Evolutionary conservation across 2,888 invertebrate species (phyloP).

Genomic region (Omphaloscelis lunosa): DNA sequence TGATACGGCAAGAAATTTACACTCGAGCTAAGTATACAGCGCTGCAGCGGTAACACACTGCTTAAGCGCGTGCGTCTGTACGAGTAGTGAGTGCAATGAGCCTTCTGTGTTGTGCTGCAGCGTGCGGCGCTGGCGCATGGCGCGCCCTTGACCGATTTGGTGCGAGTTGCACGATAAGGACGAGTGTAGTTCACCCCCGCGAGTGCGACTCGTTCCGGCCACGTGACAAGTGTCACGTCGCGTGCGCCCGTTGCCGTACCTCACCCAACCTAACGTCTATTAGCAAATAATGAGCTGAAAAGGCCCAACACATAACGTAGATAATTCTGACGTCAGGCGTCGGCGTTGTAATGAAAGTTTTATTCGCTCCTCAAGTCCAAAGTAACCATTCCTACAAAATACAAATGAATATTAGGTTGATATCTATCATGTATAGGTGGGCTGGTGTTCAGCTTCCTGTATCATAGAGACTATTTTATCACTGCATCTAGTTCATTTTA

Average conservation of each 20-base stretch:
- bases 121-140: neutral
- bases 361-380: neutral
- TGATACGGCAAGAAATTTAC: too few relatives aligned
- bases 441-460: neutral
- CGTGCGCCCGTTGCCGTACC: neutral
- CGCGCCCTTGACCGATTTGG: slow-evolving; percentile 12
- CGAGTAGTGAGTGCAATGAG: too few relatives aligned
- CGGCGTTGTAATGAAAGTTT: too few relatives aligned
- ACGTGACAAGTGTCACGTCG: slow-evolving; percentile 22
- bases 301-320: neutral
- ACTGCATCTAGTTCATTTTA: slow-evolving; percentile 9
- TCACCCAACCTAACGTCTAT: neutral
- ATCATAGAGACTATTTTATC: neutral
- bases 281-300: neutral
- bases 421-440: too few relatives aligned
- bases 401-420: neutral
- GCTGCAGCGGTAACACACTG: too few relatives aligned
- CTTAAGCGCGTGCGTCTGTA: too few relatives aligned
- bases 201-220: slow-evolving; percentile 38
- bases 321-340: neutral
- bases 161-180: slow-evolving; percentile 8
- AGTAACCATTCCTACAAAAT: neutral
- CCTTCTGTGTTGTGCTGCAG: neutral
- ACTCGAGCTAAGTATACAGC: too few relatives aligned
- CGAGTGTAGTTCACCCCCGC: slow-evolving; percentile 35